A percentile compares a stretch with the other conserved stretches of the same genome.
Conservation (phyloP, 2,113 vertebrate species). For the Eulacestoma nigropectus region DNA sequence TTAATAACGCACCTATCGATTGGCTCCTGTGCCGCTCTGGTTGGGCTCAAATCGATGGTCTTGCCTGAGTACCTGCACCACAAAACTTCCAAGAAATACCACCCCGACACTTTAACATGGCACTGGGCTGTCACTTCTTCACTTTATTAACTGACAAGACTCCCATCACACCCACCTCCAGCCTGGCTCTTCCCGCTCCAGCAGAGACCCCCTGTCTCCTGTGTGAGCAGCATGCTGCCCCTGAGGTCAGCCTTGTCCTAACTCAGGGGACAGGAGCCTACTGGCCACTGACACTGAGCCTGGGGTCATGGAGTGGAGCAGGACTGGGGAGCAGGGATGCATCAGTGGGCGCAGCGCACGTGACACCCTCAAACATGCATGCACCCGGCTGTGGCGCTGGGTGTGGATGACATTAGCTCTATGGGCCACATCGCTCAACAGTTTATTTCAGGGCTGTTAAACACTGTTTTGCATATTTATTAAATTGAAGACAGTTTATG, state of each 20-base stretch:
- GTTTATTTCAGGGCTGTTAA: conserved; percentile 16
- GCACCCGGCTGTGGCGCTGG: fast-evolving
- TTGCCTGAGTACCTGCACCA: background rate
- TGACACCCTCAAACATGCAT: fast-evolving
- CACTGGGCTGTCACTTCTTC: background rate
- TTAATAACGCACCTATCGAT: background rate
- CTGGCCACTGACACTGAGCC: fast-evolving
- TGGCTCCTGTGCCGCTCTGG: background rate
- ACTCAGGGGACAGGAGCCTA: background rate
- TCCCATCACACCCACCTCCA: background rate
- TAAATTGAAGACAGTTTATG: background rate
- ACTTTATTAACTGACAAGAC: background rate
- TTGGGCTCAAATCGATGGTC: background rate
- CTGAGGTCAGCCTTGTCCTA: fast-evolving
- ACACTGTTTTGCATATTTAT: background rate
- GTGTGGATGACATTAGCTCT: background rate
- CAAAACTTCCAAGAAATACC: background rate
- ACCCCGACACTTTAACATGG: background rate
- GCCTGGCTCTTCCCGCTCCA: fast-evolving
- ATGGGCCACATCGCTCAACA: background rate
- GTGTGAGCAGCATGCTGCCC: fast-evolving
- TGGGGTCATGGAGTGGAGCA: fast-evolving
- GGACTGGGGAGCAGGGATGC: fast-evolving
- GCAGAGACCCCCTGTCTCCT: background rate
- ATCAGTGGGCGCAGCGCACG: fast-evolving